Evolutionary conservation across 2,888 invertebrate genomes (phyloP), one percentile per base, ranked within the genome.

Genomic region (Crepidodera aurea): DNA sequence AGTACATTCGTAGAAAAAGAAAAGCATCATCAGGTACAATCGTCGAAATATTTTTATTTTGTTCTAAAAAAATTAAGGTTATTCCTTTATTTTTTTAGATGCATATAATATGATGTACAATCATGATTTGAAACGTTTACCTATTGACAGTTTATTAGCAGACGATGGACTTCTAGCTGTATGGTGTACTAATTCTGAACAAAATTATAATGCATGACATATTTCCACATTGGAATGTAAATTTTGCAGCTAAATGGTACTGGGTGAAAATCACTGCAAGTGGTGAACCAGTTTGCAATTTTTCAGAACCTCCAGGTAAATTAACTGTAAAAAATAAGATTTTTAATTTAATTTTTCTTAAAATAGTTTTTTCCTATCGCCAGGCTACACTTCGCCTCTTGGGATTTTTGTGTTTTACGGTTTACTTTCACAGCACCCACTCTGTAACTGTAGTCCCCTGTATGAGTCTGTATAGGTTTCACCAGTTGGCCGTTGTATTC

Each of bases 131-230:
- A 82, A 85, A 1, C 81, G 86, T 12, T 83, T 97, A 71, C 92
- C 94, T 0, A 81, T 95, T 0, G 79, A 82, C n/a, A 77, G 84
- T 8, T 81, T 94, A 0, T 80, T 90, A 22, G 82, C 84, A 39
- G 73, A 82, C 0, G 84, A 86, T 68, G 89, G 91, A 32, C 77
- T 97, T 1, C 83, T 97, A 8, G 91, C 88, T 10, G 85, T 97
- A 32, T 98, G 98, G 98, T 94, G 95, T 74, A 98, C 98, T 10
- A 98, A 98, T 81, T 88, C 92, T 13, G 78, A 82, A 1, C 87
- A 85, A 70, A 90, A 93, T 77, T 83, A 91, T 55, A 78, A 85
- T 7, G 87, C 87, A 62, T 3, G 80, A 87, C n/a, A 86, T 96
- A 70, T 89, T 98, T 75, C 89, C 90, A 0, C 79, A 82, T 29